These are phyloP conservation scores for Pardalotus punctatus DNA, from an alignment of 2,113 vertebrate genomes.

Conservation along the genomic window DNA sequence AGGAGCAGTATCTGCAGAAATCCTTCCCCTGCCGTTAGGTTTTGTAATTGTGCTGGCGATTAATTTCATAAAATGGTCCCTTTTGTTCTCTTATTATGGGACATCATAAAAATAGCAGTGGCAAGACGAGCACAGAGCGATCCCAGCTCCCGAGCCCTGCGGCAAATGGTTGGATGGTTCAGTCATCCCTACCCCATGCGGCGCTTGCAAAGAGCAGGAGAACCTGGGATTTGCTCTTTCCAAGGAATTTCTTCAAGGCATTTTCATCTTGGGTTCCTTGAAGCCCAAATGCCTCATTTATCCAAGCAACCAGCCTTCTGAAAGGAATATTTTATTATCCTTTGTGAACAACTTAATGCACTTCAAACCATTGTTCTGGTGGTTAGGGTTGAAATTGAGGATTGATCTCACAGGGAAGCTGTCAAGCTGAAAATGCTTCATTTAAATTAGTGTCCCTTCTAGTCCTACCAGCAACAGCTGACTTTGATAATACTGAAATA, in stretches of 20 bases:
- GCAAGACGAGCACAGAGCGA: constrained; percentile 31
- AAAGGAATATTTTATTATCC: constrained; percentile 55
- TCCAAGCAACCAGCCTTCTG: constrained; percentile 2
- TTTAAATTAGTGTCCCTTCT: constrained; percentile 54
- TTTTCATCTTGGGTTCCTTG: constrained; percentile 54
- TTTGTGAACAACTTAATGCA: constrained; percentile 58
- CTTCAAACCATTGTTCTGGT: constrained; percentile 57
- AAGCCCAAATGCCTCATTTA: constrained; percentile 36
- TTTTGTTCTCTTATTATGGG: constrained; percentile 63
- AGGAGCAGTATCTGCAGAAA: background rate
- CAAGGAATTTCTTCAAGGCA: constrained; percentile 58
- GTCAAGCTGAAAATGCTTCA: constrained; percentile 59
- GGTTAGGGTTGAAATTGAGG: constrained; percentile 38
- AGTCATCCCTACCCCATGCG: background rate
- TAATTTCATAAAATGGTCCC: constrained; percentile 41
- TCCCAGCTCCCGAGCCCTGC: constrained; percentile 14
- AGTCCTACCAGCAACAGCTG: constrained; percentile 53
- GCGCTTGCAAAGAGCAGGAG: background rate
- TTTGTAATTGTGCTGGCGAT: constrained; percentile 53
- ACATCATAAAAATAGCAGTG: constrained; percentile 61
- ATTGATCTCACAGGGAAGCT: constrained; percentile 57
- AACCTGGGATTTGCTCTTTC: constrained; percentile 67
- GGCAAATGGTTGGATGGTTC: constrained; percentile 32
- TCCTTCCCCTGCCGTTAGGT: background rate
- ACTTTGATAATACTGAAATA: constrained; percentile 61